phyloP scores from a whole-genome alignment of 2,888 invertebrate genomes.

The Drosophila hamatofila region DNA sequence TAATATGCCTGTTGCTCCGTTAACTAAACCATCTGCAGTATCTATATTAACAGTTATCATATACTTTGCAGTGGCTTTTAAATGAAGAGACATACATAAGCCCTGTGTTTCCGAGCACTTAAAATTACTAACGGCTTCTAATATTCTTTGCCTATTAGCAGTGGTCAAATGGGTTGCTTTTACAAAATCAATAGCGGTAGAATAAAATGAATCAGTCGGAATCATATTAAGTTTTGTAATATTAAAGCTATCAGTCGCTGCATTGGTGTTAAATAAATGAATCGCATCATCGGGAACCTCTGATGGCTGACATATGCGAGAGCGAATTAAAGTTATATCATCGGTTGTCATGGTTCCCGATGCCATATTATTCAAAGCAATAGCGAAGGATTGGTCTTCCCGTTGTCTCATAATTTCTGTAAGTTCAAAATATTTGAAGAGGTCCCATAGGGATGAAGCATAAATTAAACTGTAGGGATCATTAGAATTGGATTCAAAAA shows the following conservation, averaged over 20 bases:
- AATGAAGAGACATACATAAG: not conserved
- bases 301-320: constrained; percentile 1
- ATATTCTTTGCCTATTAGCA: not conserved
- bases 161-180: not conserved
- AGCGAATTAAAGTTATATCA: not conserved
- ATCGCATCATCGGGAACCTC: not conserved
- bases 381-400: not conserved
- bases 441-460: not conserved
- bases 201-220: not conserved
- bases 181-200: not conserved
- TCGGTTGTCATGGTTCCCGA: not conserved
- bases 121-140: not conserved
- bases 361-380: not conserved
- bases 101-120: not conserved
- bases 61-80: not conserved
- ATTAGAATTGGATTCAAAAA: not conserved
- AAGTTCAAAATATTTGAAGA: not conserved
- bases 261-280: too few species aligned
- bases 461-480: not conserved
- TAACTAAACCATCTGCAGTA: not conserved
- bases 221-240: not conserved
- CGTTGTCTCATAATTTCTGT: not conserved
- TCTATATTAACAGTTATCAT: not conserved
- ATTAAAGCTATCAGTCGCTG: not conserved
- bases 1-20: not conserved